Base-by-base conservation (phyloP, 1,140 invertebrate species). In the Drosophila ercepeae region DNA sequence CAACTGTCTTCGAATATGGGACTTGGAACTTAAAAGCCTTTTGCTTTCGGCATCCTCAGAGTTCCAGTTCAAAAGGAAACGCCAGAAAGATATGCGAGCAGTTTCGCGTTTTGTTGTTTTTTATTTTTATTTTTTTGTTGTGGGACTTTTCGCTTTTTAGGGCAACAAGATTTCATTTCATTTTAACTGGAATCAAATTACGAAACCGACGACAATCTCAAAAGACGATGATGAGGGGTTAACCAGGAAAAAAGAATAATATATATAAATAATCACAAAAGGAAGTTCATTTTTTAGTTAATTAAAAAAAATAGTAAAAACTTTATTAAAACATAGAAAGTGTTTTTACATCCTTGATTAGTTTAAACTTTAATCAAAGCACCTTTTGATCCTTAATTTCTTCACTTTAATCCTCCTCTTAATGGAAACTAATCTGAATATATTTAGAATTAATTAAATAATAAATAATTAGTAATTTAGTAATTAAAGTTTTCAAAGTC, bases 121-220 rank as follows among this genome's bases (percentile, higher is more conserved):
- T 75, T 39, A 21, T 55, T 36, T 16, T 44, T 36, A 36, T 42
- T 44, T 16, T 18, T 29, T 42, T 11, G 32, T 27, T 59, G 50
- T 34, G 51, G 27, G 39, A 23, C 36, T 51, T 55, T 74, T 39
- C 34, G 54, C 48, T 75, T 78, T 84, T 78, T 78, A 58, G 65
- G 71, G 65, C 65, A 84, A 86, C 67, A 60, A 86, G 76, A 88
- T 86, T 88, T 88, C 63, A 86, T 84, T 88, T 77, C 82, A 58
- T 77, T 86, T 86, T 88, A 86, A 88, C 81, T 81, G 81, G 81
- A 86, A 88, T 86, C 82, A 86, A 86, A 88, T 86, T 86, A 88
- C 76, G 77, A 88, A 88, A 77, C 60, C 61, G 50, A 83, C 70
- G 63, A 79, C 46, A 54, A 75, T 29, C 42, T 69, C 50, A 13